phyloP scores from a whole-genome alignment of 2,797 vertebrate genomes.

The Protosalanx chinensis region DNA sequence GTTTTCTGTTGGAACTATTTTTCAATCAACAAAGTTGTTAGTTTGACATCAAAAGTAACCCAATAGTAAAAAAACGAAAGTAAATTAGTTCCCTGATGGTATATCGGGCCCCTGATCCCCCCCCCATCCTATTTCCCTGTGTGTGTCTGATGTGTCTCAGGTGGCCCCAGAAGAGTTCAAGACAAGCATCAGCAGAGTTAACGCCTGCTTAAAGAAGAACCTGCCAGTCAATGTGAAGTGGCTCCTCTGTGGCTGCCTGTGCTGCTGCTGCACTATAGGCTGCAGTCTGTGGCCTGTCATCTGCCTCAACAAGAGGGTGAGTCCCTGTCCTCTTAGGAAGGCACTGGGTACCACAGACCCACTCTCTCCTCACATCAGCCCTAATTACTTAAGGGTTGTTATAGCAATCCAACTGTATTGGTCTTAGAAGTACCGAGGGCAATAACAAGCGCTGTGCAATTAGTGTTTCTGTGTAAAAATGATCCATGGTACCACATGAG shows the following conservation, averaged over 20 bases:
- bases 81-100: too few relatives aligned
- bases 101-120: background rate
- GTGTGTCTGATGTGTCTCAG: slow-evolving; percentile 57
- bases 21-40: background rate
- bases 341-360: slow-evolving; percentile 32
- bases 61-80: too few relatives aligned
- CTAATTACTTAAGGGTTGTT: slow-evolving; percentile 59
- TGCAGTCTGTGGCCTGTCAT: slow-evolving; percentile 98
- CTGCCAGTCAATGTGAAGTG: slow-evolving; percentile 96
- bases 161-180: slow-evolving; percentile 99
- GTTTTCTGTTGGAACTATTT: background rate
- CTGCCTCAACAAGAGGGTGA: slow-evolving; percentile 99
- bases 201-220: slow-evolving; percentile 93
- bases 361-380: slow-evolving; percentile 55
- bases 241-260: slow-evolving; percentile 97
- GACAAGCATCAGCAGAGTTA: slow-evolving; percentile 91
- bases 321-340: slow-evolving; percentile 56
- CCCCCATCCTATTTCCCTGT: background rate
- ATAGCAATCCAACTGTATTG: slow-evolving; percentile 50
- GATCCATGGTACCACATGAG: slow-evolving; percentile 38
- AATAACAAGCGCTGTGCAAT: slow-evolving; percentile 57
- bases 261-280: slow-evolving; percentile 97
- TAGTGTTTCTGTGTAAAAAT: slow-evolving; percentile 62
- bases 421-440: slow-evolving; percentile 35
- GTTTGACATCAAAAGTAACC: background rate